Percentiles rank a stretch among this genome's conserved stretches.
Conservation (phyloP, 2,113 vertebrate genomes). For the Sorex fumeus region DNA sequence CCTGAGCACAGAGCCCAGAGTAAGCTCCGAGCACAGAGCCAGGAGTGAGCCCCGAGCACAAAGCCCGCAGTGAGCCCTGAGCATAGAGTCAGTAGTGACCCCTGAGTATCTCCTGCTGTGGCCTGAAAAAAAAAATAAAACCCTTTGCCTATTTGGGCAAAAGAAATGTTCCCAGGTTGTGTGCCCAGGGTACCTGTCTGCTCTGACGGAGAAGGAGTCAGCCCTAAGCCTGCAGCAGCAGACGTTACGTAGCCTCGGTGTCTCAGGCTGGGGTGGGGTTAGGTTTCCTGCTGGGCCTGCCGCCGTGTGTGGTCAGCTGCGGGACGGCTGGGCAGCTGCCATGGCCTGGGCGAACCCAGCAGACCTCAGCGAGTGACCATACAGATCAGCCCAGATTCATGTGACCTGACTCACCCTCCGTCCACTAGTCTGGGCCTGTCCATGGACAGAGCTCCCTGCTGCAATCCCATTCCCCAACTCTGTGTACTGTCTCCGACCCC, state of each 20-base stretch:
- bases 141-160: neutral
- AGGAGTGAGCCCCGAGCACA: too few species aligned
- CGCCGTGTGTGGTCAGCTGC: conserved; percentile 18
- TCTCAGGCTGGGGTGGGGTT: neutral
- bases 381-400: neutral
- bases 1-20: too few species aligned
- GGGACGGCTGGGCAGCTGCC: neutral
- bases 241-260: too few species aligned
- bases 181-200: neutral
- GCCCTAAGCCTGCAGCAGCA: neutral
- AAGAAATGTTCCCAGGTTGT: neutral
- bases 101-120: too few species aligned
- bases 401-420: neutral
- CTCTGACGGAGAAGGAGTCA: neutral
- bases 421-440: neutral
- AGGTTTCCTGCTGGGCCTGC: neutral
- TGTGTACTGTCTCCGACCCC: neutral
- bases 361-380: neutral
- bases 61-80: too few species aligned
- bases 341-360: neutral
- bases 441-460: neutral
- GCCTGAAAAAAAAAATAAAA: neutral
- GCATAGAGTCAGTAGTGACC: too few species aligned
- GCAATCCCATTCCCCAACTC: neutral
- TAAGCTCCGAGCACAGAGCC: too few species aligned